Base-by-base conservation (phyloP, 2,113 vertebrate species). In the Bungarus multicinctus region DNA sequence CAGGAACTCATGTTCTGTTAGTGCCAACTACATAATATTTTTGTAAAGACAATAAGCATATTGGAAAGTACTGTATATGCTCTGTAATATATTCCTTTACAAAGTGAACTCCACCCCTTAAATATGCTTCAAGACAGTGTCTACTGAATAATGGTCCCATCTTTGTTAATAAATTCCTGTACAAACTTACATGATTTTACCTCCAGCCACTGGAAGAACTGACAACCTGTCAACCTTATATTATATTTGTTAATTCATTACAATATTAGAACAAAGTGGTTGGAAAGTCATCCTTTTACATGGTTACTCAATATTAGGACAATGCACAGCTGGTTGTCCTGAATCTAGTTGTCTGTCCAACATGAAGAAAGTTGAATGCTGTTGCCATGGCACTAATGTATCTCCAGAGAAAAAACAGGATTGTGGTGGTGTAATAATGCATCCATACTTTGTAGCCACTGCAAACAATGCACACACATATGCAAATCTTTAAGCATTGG, bases 301-400 rank as follows among this genome's bases (percentile, higher is more conserved):
- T 94, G 95, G 96, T 95, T 96, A 95, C 96, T 95, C 96, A 90
- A 95, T 94, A 95, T 94, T 95, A 97, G 97, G 96, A 97, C 95
- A 97, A 94, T 94, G 95, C 96, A 93, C 55, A 93, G 95, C 95
- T 96, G 97, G 96, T 96, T 97, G 97, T 95, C 93, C 96, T 95
- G 94, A 96, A 95, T 94, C 94, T 97, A 94, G 88, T 97, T 94
- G 95, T 22, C 74, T 97, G 96, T 97, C 97, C 94, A 95, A 96
- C 94, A 95, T 95, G 96, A 93, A 60, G 94, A 95, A 95, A 95
- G 96, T 96, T 97, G 96, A 96, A 97, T 95, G 97, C 96, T 97
- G 97, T 97, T 97, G 97, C 97, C 96, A 97, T 97, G 96, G 96
- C 43, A 95, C 91, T 97, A 92, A 96, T 94, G 96, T 95, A 96